A percentile compares a stretch with the other conserved stretches of the same genome.
Conservation (phyloP, 2,797 vertebrate species). For the Perdix hodgsoniae region DNA sequence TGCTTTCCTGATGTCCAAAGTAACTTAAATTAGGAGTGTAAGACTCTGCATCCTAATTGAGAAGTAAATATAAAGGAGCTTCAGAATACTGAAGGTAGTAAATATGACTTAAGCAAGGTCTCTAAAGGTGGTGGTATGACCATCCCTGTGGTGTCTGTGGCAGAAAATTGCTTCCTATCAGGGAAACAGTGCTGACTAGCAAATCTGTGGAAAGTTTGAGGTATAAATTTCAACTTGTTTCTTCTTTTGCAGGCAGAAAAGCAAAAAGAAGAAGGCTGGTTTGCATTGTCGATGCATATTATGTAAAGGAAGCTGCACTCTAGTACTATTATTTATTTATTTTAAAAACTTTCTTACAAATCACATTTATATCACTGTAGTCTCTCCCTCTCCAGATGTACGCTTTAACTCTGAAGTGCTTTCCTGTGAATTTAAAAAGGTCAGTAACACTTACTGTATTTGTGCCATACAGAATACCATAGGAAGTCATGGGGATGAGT, state of each 20-base stretch:
- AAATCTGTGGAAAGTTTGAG: background rate
- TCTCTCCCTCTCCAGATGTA: background rate
- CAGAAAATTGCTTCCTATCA: rapidly evolving
- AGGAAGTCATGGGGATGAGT: background rate
- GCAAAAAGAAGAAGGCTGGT: slow-evolving; percentile 88
- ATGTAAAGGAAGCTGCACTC: slow-evolving; percentile 62
- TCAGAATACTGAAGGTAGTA: background rate
- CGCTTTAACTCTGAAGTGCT: background rate
- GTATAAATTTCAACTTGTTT: background rate
- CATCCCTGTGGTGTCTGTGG: background rate
- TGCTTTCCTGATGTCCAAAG: too few relatives aligned
- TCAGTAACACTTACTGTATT: background rate
- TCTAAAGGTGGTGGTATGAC: background rate
- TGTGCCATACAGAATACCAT: background rate
- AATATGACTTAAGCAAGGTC: background rate
- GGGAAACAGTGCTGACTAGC: background rate
- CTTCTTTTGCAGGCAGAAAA: slow-evolving; percentile 80
- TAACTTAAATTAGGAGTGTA: background rate
- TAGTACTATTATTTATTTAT: background rate
- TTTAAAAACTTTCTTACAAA: background rate
- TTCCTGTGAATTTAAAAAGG: background rate
- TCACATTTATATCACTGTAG: background rate
- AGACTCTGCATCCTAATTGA: background rate
- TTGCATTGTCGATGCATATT: slow-evolving; percentile 86
- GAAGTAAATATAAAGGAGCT: background rate